These are phyloP conservation scores for Vanacampus margaritifer DNA, from an alignment of 2,113 vertebrate genomes.

Conservation along the genomic window DNA sequence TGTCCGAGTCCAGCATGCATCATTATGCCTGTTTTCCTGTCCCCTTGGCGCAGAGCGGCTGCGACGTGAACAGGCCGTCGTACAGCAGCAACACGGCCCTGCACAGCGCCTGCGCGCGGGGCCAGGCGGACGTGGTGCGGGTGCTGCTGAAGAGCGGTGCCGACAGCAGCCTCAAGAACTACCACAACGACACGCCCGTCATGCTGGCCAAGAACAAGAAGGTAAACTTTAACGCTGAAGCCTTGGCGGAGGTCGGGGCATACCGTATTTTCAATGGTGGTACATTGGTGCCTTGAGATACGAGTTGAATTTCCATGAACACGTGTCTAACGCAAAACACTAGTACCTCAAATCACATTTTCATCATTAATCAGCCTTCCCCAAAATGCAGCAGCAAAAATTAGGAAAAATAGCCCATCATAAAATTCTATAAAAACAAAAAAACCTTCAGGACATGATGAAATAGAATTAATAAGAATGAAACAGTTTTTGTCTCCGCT, in stretches of 20 bases:
- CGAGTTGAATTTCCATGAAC: too few relatives aligned
- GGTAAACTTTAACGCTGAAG: conserved; percentile 54
- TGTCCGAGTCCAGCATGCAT: too few relatives aligned
- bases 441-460: too few relatives aligned
- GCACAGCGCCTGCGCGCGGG: conserved; percentile 82
- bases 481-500: too few relatives aligned
- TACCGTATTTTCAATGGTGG: not conserved
- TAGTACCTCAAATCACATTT: too few relatives aligned
- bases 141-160: conserved; percentile 82
- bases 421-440: too few relatives aligned
- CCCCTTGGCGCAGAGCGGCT: conserved; percentile 70
- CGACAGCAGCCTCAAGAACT: conserved; percentile 85
- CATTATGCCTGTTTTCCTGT: not conserved
- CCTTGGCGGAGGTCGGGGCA: not conserved
- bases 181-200: conserved; percentile 86
- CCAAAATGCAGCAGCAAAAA: too few relatives aligned
- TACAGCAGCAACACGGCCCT: conserved; percentile 86
- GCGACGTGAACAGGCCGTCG: conserved; percentile 84
- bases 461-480: too few relatives aligned
- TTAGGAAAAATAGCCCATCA: too few relatives aligned
- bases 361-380: too few relatives aligned
- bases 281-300: too few relatives aligned
- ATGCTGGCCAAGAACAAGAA: conserved; percentile 86
- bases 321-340: too few relatives aligned
- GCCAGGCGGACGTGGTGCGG: conserved; percentile 77